phyloP scores from a whole-genome alignment of 2,113 vertebrate species.

The Numida meleagris region DNA sequence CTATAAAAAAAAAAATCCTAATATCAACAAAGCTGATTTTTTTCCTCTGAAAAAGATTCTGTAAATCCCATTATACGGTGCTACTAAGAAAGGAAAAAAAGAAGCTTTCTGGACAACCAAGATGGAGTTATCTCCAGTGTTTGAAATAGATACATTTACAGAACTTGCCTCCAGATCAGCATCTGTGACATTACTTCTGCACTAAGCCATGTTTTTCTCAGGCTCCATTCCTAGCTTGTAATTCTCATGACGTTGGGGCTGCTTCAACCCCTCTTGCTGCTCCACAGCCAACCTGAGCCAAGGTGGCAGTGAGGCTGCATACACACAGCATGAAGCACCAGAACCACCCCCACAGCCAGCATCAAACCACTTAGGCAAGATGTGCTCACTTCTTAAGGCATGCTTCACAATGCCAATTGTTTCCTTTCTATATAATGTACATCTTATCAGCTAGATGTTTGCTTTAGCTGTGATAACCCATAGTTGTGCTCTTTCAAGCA shows the following conservation, averaged over 20 bases:
- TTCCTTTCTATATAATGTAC: rapidly evolving
- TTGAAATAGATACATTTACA: background rate
- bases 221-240: background rate
- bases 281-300: too few species aligned
- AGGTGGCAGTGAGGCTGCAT: too few species aligned
- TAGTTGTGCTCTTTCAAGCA: background rate
- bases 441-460: background rate
- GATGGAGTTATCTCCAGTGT: rapidly evolving
- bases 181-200: background rate
- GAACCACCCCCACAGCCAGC: rapidly evolving
- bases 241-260: background rate
- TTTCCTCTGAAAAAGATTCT: background rate
- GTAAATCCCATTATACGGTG: background rate
- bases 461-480: rapidly evolving
- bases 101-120: background rate
- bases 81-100: background rate
- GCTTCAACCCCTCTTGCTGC: background rate
- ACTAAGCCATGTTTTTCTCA: background rate
- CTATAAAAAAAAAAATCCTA: background rate
- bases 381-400: background rate
- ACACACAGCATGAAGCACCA: too few species aligned
- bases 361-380: rapidly evolving
- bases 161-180: background rate
- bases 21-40: background rate
- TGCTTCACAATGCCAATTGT: background rate